Evolutionary conservation across 2,113 vertebrate species (phyloP), one percentile per base, ranked within the genome.

Genomic region (Gallinago jamesoni): DNA sequence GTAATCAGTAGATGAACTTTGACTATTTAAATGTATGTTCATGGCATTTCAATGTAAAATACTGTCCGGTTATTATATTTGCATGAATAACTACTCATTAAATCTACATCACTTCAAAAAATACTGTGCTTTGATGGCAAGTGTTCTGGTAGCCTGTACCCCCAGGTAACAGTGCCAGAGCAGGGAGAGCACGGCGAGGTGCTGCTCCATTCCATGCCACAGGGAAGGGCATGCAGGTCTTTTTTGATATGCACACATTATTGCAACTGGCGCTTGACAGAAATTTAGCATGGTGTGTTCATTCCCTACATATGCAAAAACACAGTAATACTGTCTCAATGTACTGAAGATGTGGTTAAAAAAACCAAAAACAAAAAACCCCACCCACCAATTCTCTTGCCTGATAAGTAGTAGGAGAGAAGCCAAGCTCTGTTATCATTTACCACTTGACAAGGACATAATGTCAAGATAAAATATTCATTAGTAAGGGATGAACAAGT

Each of bases 221-320:
- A 33, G 41, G 60, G 37, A 79, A 45, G 33, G 33, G 11, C 17
- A n/a, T 6, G 2, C 21, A 10, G 27, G 24, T 59, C 39, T 39
- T 41, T 75, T 39, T 67, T 27, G 15, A 35, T 55, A 6, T 3
- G 10, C 20, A n/a, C 48, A 13, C 0, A 0, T 35, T 53, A 37
- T 16, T 83, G 33, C 33, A 62, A 6, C 39, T 68, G 2, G 4
- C 25, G 9, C 69, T 64, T 64, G 74, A 16, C 62, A 89, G 53
- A 59, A 89, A 41, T 43, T 75, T 52, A 13, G 18, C 2, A 1
- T 62, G 7, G 24, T 76, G 94, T 8, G 0, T 66, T 87, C 24
- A 0, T 63, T 90, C 55, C 23, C 14, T 73, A 0, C 12, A 2
- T 25, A 13, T 41, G 17, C 33, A 66, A 72, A 85, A 73, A 8